A percentile compares a stretch with the other conserved stretches of the same genome.
Conservation (phyloP, 2,888 invertebrate species). For the Caenorhabditis sulstoni region DNA sequence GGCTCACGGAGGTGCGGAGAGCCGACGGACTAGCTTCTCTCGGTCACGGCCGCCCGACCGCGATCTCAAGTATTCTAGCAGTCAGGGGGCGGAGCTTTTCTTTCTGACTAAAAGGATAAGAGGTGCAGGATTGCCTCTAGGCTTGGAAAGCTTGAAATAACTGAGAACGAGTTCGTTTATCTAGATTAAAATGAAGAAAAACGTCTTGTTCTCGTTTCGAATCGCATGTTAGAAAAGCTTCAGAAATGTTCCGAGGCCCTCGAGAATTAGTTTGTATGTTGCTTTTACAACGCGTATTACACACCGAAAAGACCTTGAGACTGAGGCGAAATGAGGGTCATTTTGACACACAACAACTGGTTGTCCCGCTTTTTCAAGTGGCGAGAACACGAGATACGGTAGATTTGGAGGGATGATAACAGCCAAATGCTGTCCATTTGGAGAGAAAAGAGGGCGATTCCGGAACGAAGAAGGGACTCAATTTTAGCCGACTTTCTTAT, state of each 20-base stretch:
- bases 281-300: constrained; percentile 12
- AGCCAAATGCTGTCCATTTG: neutral
- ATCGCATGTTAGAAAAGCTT: no score
- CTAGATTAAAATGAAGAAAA: no score
- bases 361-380: constrained; percentile 25
- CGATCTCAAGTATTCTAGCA: neutral
- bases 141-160: no score
- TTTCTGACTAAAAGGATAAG: neutral
- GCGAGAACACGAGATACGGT: constrained; percentile 5
- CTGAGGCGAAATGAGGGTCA: constrained; percentile 21
- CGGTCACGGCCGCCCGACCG: constrained; percentile 3
- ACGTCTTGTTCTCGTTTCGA: no score
- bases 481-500: no score
- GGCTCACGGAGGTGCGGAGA: constrained; percentile 27
- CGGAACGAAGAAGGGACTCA: no score
- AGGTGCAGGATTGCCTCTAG: no score
- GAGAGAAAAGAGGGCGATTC: no score
- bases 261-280: constrained; percentile 6
- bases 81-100: neutral
- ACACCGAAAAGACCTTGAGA: constrained; percentile 35
- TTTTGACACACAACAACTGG: constrained; percentile 22
- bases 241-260: neutral
- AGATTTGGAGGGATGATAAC: constrained; percentile 4
- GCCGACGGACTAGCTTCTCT: neutral
- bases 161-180: no score